phyloP scores from a whole-genome alignment of 2,113 vertebrate genomes.

The Rissa tridactyla region DNA sequence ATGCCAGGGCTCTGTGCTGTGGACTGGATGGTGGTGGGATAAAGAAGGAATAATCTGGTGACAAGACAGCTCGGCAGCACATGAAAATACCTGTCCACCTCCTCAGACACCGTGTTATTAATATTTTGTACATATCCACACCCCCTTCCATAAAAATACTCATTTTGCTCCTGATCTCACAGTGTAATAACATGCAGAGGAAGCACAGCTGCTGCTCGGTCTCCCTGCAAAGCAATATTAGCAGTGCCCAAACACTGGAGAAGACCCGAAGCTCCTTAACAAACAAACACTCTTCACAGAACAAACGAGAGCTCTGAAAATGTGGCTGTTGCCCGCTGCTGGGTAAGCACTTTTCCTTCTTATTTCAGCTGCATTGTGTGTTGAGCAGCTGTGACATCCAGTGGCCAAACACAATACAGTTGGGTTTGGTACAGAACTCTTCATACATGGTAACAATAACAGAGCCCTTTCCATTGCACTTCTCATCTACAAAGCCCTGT shows the following conservation, averaged over 20 bases:
- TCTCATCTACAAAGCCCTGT: background rate
- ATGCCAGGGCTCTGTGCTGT: background rate
- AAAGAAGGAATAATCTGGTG: background rate
- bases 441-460: background rate
- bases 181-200: background rate
- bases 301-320: background rate
- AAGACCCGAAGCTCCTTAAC: background rate
- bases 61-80: background rate
- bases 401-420: conserved; percentile 53
- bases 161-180: background rate
- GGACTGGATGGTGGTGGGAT: background rate
- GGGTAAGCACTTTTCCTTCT: background rate
- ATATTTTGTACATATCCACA: background rate
- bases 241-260: background rate
- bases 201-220: background rate
- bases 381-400: conserved; percentile 65
- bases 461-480: conserved; percentile 1
- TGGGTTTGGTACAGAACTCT: conserved; percentile 2
- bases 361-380: background rate
- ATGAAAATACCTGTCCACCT: background rate
- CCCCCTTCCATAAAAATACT: background rate
- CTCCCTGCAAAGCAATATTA: background rate
- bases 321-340: background rate
- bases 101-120: background rate
- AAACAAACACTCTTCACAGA: background rate